Conservation (phyloP, 2,797 vertebrate genomes). For the Macrochelys suwanniensis region DNA sequence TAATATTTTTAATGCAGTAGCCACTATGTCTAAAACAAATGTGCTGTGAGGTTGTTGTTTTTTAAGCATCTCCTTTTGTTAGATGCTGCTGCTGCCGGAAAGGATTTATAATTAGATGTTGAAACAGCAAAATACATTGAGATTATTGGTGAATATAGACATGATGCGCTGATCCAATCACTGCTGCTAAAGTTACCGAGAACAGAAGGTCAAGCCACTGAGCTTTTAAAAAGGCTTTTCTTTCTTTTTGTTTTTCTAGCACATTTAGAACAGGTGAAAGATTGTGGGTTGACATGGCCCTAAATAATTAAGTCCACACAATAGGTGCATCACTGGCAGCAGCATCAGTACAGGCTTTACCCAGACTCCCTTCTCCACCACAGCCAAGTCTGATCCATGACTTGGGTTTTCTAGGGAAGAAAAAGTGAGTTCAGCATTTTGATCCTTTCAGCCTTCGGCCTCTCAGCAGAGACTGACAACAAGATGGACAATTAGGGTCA, state of each 20-base stretch:
- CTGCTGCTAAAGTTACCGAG: not conserved
- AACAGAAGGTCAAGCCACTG: conserved; percentile 2
- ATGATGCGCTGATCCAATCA: not conserved
- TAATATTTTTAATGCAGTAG: not conserved
- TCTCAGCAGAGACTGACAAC: conserved; percentile 34
- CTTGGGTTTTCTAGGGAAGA: conserved; percentile 5
- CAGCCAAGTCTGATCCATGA: not conserved
- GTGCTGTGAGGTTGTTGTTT: not conserved
- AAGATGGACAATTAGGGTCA: conserved; percentile 24
- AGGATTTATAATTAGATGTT: conserved; percentile 42
- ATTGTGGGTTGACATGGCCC: not conserved
- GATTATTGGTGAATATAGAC: not conserved
- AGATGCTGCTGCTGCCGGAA: not conserved
- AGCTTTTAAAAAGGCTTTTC: conserved; percentile 17
- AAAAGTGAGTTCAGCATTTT: conserved; percentile 20
- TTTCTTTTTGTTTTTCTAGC: not conserved
- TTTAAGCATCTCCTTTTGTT: conserved; percentile 17
- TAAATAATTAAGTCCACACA: conserved; percentile 34
- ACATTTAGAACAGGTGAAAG: conserved; percentile 27
- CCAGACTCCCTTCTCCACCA: not conserved
- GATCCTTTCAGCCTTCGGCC: conserved; percentile 11
- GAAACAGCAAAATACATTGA: conserved; percentile 13
- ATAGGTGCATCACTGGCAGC: not conserved
- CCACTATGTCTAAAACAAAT: not conserved
- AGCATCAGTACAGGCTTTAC: conserved; percentile 23